Base-by-base conservation (phyloP, 2,888 invertebrate species). In the Rhogogaster chlorosoma region DNA sequence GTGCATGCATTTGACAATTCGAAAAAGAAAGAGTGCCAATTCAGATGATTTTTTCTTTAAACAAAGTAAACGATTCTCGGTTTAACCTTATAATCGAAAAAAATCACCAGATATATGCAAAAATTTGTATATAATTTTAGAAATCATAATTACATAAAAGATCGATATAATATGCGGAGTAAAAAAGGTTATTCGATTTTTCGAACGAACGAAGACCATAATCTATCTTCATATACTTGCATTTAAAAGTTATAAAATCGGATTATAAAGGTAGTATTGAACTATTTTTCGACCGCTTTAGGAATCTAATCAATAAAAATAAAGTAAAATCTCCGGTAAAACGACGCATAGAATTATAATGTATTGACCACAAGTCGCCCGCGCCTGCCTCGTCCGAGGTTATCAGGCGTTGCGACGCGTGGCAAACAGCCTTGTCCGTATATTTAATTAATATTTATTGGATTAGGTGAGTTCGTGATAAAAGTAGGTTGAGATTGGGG, bases 371-470 rank as follows among this genome's bases (percentile, higher is more conserved):
- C 10, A 32, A 29, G 32, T 15, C 67, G 67, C 67, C 32, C 32
- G n/a, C 7, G 64, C 10, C 10, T 42, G 38, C 7, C 10, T 45
- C 42, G 32, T 67, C 32, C 29, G 67, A 67, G 29, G 67, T 67
- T 15, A 32, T 32, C 42, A 26, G 42, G 77, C 29, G 9, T 49
- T 18, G 49, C n/a, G 45, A 77, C 53, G 45, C 53, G 77, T 29
- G 32, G 53, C 49, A 77, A 77, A 53, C 29, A 53, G 80, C 61
- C 57, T 80, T 38, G 61, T 29, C 22, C 61, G 38, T 80, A 80
- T 85, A 86, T 86, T 84, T 18, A 84, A 87, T 87, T 85, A 85
- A 18, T 42, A 84, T 84, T 85, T 84, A 86, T 86, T 71, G 26
- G 73, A 83, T 87, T 86, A 86, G 73, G 53, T n/a, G 71, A 70